Percentiles rank a stretch among this genome's conserved stretches.
Conservation (phyloP, 2,888 invertebrate genomes). For the Ectropis crepuscularia region DNA sequence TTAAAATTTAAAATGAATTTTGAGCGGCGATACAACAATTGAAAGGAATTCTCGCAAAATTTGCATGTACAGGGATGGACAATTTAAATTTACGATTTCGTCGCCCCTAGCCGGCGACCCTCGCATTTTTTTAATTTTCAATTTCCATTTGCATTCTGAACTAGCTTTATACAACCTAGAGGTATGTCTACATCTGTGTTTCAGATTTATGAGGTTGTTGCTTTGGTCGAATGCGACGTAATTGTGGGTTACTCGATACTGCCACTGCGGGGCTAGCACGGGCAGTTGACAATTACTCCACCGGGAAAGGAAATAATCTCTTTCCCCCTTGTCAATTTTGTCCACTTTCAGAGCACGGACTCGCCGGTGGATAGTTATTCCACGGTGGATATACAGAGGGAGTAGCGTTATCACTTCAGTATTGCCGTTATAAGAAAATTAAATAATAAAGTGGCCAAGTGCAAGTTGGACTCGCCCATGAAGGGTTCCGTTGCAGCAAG, state of each 20-base stretch:
- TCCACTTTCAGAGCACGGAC: too few relatives aligned
- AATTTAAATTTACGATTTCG: constrained; percentile 83
- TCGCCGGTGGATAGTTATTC: too few relatives aligned
- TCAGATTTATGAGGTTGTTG: constrained; percentile 46
- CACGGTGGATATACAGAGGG: too few relatives aligned
- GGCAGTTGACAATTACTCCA: too few relatives aligned
- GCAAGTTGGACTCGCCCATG: too few relatives aligned
- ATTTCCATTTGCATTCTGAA: constrained; percentile 81
- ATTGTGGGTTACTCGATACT: constrained; percentile 12
- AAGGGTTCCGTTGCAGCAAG: too few relatives aligned
- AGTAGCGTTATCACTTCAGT: too few relatives aligned
- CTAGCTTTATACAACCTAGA: constrained; percentile 39
- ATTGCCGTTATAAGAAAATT: too few relatives aligned
- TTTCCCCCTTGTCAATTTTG: too few relatives aligned
- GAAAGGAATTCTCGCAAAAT: constrained; percentile 74
- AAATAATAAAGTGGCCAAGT: too few relatives aligned
- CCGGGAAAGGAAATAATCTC: too few relatives aligned
- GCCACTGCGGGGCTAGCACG: too few relatives aligned
- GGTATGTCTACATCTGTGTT: constrained; percentile 23
- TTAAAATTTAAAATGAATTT: constrained; percentile 43
- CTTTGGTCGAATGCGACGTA: constrained; percentile 14
- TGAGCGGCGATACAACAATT: constrained; percentile 63
- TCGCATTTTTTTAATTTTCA: constrained; percentile 83
- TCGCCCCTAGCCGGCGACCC: constrained; percentile 74
- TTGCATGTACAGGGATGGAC: constrained; percentile 82